Percentiles rank a stretch among this genome's conserved stretches.
Evolutionary conservation across 2,797 vertebrate species (phyloP).

Genomic region (Clarias laeviceps): DNA sequence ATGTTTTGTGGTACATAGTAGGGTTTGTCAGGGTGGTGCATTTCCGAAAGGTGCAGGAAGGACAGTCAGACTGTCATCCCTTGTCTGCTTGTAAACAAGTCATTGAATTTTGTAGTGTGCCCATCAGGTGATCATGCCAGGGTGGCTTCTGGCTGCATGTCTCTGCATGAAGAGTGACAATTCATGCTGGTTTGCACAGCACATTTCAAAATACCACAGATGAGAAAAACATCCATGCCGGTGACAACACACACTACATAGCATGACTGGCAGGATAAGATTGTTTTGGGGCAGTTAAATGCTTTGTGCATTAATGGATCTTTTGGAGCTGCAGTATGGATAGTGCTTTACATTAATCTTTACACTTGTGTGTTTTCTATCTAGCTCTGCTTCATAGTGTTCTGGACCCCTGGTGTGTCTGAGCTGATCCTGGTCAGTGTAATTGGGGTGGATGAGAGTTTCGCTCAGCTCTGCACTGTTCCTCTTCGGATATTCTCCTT

Average conservation of each 20-base stretch:
- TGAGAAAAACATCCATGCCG: constrained; percentile 6
- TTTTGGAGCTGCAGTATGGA: background rate
- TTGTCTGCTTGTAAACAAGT: constrained; percentile 59
- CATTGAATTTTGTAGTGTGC: constrained; percentile 46
- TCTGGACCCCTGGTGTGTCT: constrained; percentile 91
- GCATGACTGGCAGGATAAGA: constrained; percentile 1
- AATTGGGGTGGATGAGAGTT: constrained; percentile 89
- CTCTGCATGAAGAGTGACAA: constrained; percentile 27
- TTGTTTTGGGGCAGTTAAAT: constrained; percentile 4
- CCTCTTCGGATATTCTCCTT: constrained; percentile 96
- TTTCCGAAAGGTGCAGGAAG: background rate
- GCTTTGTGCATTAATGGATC: background rate
- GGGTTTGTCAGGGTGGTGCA: background rate
- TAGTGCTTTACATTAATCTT: background rate
- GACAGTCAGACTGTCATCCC: too few species aligned
- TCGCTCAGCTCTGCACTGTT: constrained; percentile 89
- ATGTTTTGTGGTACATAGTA: constrained; percentile 26
- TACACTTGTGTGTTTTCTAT: background rate
- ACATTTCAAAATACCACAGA: constrained; percentile 21
- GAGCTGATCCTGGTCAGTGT: constrained; percentile 94
- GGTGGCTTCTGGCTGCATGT: constrained; percentile 55
- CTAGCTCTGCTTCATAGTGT: constrained; percentile 95
- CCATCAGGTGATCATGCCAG: constrained; percentile 34
- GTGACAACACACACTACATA: background rate
- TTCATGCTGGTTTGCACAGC: background rate